Percentiles rank a stretch among this genome's conserved stretches.
phyloP scores from a whole-genome alignment of 2,113 vertebrate genomes.

The Campylomormyrus tamandua region DNA sequence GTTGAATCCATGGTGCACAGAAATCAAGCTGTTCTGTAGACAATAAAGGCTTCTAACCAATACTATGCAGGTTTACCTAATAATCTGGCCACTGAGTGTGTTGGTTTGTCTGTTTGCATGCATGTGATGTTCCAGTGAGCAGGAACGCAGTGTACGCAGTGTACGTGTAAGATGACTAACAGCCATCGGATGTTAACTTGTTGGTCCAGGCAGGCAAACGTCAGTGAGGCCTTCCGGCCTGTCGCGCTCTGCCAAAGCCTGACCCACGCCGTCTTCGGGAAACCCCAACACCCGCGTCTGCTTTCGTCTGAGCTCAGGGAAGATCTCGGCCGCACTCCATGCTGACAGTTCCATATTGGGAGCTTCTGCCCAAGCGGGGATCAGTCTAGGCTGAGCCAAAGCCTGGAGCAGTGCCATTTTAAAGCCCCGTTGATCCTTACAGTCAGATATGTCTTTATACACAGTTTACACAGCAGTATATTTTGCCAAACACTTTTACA shows the following conservation, averaged over 20 bases:
- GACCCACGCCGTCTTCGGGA: not conserved
- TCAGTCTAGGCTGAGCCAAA: not conserved
- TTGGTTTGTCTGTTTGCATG: constrained; percentile 21
- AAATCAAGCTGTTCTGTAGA: not conserved
- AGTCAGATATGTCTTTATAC: constrained; percentile 24
- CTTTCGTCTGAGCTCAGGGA: not conserved
- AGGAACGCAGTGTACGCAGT: constrained; percentile 7
- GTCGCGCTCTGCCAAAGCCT: not conserved
- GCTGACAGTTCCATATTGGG: not conserved
- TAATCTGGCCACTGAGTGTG: not conserved
- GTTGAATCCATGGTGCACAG: not conserved
- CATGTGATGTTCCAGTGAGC: not conserved
- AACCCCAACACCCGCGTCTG: not conserved
- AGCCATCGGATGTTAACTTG: not conserved
- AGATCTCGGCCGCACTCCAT: not conserved
- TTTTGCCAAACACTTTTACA: constrained; percentile 16
- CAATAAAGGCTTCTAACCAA: not conserved
- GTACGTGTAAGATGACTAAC: constrained; percentile 26
- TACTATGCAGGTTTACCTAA: not conserved
- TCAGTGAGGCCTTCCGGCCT: not conserved
- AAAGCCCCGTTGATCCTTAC: constrained; percentile 17
- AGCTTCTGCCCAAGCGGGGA: not conserved
- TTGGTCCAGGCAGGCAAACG: not conserved
- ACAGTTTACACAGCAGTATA: constrained; percentile 16
- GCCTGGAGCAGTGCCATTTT: constrained; percentile 1